phyloP scores from a whole-genome alignment of 2,797 vertebrate species.

The Pantherophis vulpinus region DNA sequence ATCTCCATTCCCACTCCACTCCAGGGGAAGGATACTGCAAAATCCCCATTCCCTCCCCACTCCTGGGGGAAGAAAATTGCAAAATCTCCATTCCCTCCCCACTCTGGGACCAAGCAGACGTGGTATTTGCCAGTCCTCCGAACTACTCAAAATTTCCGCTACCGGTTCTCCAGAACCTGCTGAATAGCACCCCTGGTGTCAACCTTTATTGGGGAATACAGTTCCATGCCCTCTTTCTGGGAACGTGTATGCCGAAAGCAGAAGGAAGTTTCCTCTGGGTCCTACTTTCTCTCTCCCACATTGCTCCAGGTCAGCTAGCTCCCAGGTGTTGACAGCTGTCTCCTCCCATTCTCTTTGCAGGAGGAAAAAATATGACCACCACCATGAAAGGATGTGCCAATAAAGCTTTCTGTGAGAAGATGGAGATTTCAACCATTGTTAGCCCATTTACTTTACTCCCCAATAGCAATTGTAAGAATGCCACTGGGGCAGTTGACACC shows the following conservation, averaged over 20 bases:
- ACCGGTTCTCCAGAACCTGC: no score
- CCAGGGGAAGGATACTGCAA: no score
- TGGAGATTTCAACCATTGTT: background rate
- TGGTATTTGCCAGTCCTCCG: no score
- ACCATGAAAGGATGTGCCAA: conserved; percentile 1
- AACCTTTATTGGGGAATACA: background rate
- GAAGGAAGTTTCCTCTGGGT: background rate
- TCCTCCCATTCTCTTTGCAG: background rate
- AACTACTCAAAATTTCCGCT: no score
- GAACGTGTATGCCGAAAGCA: background rate
- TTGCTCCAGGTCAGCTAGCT: background rate
- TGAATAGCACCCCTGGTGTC: background rate
- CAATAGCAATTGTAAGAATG: background rate
- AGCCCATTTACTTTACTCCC: background rate
- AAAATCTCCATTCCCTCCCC: no score
- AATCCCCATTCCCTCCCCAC: no score
- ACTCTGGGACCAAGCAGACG: no score
- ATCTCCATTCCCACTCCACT: no score
- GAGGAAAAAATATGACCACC: background rate
- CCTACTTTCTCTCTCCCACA: background rate
- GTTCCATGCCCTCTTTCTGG: no score
- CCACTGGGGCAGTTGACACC: background rate
- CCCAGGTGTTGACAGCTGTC: background rate
- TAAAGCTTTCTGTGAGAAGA: background rate
- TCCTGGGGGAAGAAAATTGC: no score